Evolutionary conservation across 2,113 vertebrate species (phyloP).

Genomic region (Podarcis muralis): DNA sequence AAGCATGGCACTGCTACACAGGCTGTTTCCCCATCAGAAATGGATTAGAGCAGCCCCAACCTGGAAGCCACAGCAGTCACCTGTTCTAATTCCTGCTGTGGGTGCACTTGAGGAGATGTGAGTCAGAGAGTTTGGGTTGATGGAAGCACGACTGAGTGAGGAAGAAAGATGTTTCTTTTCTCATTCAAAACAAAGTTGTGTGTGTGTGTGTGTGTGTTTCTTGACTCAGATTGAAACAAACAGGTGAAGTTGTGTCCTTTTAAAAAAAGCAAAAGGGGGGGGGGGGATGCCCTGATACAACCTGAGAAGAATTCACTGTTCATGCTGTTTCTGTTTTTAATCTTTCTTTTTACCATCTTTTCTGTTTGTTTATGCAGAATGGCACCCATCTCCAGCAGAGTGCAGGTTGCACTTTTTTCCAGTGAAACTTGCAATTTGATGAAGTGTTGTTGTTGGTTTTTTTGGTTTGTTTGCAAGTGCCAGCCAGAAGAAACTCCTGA

Average conservation of each 20-base stretch:
- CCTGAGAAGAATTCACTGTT: not conserved
- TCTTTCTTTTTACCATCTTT: too few species aligned
- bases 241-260: not conserved
- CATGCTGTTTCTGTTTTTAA: not conserved
- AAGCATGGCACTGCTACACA: conserved; percentile 2
- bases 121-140: not conserved
- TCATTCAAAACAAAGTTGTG: not conserved
- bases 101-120: not conserved
- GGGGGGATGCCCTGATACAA: not conserved
- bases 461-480: too few species aligned
- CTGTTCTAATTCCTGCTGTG: conserved; percentile 4
- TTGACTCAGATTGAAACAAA: not conserved
- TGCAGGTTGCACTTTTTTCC: not conserved
- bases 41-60: not conserved
- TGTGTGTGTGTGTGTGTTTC: not conserved
- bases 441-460: not conserved
- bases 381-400: not conserved
- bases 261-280: not conserved
- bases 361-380: not conserved
- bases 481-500: too few species aligned
- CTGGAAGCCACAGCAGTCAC: accelerated
- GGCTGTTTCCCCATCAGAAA: conserved; percentile 9
- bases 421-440: not conserved
- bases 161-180: not conserved
- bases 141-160: not conserved